A percentile compares a stretch with the other conserved stretches of the same genome.
Evolutionary conservation across 2,888 invertebrate species (phyloP).

Genomic region (Tyria jacobaeae): DNA sequence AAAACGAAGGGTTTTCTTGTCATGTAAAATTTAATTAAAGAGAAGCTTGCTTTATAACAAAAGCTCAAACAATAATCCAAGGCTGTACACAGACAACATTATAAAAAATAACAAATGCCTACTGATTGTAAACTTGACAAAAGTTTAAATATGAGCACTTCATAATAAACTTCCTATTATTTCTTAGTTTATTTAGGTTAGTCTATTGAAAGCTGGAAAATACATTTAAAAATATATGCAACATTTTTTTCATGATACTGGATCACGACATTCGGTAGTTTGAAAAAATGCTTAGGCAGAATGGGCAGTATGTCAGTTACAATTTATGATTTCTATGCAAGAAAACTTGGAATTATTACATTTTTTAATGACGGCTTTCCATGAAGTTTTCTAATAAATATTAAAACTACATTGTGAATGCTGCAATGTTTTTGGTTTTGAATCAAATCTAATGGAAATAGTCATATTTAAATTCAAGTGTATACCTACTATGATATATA

Average conservation of each 20-base stretch:
- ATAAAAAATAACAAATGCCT: not conserved
- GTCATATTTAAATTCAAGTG: not conserved
- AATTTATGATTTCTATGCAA: constrained; percentile 7
- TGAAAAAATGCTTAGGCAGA: constrained; percentile 24
- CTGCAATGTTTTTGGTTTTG: not conserved
- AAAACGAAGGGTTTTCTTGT: not conserved
- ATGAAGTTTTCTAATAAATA: constrained; percentile 1
- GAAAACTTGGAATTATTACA: not conserved
- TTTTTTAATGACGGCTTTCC: not conserved
- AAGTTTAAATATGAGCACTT: not conserved
- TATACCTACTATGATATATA: too few species aligned
- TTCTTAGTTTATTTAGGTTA: not conserved
- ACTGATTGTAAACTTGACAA: not conserved
- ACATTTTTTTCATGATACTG: constrained; percentile 18
- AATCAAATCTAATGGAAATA: not conserved
- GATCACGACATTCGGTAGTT: constrained; percentile 25
- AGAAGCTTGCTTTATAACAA: too few species aligned
- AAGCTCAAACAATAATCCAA: not conserved
- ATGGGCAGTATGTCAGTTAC: constrained; percentile 9
- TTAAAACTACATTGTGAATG: not conserved
- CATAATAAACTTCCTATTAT: not conserved
- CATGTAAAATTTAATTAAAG: too few species aligned
- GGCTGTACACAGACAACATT: not conserved
- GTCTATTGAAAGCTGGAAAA: constrained; percentile 10
- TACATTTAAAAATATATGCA: constrained; percentile 4